Evolutionary conservation across 2,113 vertebrate genomes (phyloP).

Genomic region (Hemichromis elongatus): DNA sequence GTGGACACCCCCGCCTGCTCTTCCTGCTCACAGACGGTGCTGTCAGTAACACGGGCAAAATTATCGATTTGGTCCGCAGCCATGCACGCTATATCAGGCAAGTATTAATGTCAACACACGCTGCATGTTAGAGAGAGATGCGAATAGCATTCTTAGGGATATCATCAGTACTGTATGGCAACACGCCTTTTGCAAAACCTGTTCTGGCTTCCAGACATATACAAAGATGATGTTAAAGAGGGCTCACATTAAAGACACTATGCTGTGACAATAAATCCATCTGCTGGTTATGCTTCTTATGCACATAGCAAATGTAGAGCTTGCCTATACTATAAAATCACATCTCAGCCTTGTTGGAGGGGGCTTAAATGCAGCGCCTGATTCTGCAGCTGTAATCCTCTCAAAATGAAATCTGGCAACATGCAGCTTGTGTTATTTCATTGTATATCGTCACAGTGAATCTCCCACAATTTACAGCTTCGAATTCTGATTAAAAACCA

Average conservation of each 20-base stretch:
- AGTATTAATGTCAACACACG: background rate
- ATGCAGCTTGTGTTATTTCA: background rate
- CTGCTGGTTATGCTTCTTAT: background rate
- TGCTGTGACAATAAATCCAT: background rate
- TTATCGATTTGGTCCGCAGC: slow-evolving; percentile 85
- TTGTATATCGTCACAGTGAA: background rate
- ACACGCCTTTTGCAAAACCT: background rate
- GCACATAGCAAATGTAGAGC: background rate
- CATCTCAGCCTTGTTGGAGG: background rate
- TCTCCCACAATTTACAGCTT: background rate
- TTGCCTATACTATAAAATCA: background rate
- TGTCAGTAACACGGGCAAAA: slow-evolving; percentile 81
- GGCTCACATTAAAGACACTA: too few species aligned
- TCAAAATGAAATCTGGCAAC: slow-evolving; percentile 11
- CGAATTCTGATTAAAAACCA: background rate
- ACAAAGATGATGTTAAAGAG: background rate
- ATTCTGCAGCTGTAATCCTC: slow-evolving; percentile 7
- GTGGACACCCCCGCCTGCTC: slow-evolving; percentile 85
- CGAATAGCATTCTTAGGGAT: background rate
- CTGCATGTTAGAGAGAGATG: background rate
- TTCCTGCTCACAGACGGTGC: slow-evolving; percentile 83
- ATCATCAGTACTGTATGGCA: background rate
- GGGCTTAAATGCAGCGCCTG: background rate
- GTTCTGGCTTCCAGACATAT: background rate
- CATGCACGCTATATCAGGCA: slow-evolving; percentile 84